These are phyloP conservation scores for Drosophila hamatofila DNA, from an alignment of 2,888 invertebrate species.

Conservation along the genomic window DNA sequence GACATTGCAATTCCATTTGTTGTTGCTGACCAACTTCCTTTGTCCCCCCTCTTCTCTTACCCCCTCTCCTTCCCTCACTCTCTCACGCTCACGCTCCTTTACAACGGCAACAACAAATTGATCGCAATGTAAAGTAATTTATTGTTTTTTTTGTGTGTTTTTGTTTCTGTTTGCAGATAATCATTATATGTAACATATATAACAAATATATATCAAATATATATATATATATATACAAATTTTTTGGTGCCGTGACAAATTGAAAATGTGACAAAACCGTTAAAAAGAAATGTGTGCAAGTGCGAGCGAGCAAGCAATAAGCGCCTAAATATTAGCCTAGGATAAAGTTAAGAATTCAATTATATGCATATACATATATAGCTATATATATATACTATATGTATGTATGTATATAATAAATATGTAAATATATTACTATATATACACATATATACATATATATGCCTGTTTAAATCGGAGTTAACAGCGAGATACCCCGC, in stretches of 20 bases:
- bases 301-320: slow-evolving; percentile 1
- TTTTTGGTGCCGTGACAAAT: slow-evolving; percentile 41
- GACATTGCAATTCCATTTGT: slow-evolving; percentile 31
- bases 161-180: slow-evolving; percentile 52
- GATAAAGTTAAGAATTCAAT: slow-evolving; percentile 33
- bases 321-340: slow-evolving; percentile 39
- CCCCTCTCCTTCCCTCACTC: background rate
- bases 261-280: slow-evolving; percentile 36
- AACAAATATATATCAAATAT: background rate
- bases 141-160: slow-evolving; percentile 44
- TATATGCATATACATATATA: slow-evolving; percentile 12
- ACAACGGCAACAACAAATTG: slow-evolving; percentile 40
- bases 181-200: background rate
- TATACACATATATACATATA: background rate
- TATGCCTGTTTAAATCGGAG: slow-evolving; percentile 21
- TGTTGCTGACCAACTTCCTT: slow-evolving; percentile 29
- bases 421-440: slow-evolving; percentile 1
- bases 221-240: slow-evolving; percentile 1
- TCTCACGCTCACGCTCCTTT: background rate
- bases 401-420: background rate
- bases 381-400: background rate
- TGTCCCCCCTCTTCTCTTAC: background rate
- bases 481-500: slow-evolving; percentile 51
- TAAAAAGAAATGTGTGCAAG: slow-evolving; percentile 23
- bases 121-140: slow-evolving; percentile 35